phyloP scores from a whole-genome alignment of 2,113 vertebrate genomes.

The Gymnarchus niloticus region DNA sequence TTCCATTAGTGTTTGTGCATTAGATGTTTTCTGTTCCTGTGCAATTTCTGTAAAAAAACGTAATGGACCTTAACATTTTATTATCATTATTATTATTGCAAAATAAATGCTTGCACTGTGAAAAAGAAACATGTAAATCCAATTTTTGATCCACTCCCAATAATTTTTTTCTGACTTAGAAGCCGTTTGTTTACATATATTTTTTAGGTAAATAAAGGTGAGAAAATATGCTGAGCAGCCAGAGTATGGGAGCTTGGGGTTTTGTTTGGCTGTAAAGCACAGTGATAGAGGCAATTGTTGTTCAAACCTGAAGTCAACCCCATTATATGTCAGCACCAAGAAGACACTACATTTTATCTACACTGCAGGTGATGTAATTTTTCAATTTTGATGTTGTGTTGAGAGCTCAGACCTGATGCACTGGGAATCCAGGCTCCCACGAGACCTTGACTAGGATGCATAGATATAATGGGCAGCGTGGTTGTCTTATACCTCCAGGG shows the following conservation, averaged over 20 bases:
- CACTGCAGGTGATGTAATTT: neutral
- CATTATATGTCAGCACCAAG: neutral
- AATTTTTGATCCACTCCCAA: neutral
- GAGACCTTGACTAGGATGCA: neutral
- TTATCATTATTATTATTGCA: neutral
- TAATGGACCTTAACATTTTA: neutral
- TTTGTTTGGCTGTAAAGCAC: neutral
- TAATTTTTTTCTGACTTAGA: neutral
- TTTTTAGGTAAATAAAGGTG: neutral
- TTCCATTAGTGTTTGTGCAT: conserved; percentile 7
- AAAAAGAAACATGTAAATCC: neutral
- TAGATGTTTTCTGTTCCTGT: conserved; percentile 7
- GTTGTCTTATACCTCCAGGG: neutral
- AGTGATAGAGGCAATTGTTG: neutral
- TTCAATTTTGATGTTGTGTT: neutral
- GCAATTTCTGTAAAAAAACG: neutral
- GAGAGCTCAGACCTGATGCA: too few species aligned
- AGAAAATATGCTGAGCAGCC: neutral
- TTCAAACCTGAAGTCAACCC: neutral
- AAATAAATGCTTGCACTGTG: neutral
- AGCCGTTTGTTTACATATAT: conserved; percentile 4
- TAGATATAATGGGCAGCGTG: neutral
- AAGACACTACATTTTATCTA: neutral
- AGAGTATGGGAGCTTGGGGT: neutral
- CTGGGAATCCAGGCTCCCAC: neutral